Evolutionary conservation across 1,140 invertebrate species (phyloP), one percentile per base, ranked within the genome.

Genomic region (Schmidtea mediterranea): DNA sequence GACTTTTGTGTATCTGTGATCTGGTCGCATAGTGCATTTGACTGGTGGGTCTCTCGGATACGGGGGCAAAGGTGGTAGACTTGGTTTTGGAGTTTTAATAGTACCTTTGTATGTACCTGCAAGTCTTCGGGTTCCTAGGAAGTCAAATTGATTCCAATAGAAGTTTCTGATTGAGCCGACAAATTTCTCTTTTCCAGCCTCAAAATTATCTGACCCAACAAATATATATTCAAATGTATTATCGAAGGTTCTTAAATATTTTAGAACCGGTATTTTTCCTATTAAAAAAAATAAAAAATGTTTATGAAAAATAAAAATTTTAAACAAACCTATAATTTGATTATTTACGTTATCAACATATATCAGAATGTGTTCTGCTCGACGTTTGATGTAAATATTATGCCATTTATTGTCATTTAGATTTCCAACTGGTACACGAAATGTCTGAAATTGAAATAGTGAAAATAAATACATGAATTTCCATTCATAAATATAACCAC

Each of bases 321-420:
- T 32, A 32, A 6, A 32, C 3, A 32, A 32, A 32, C 26, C 26
- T 32, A 10, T 32, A 32, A 32, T 32, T 32, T 32, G 26, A 32
- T 32, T 32, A 10, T 32, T 32, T 32, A 32, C 10, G 32, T 61
- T 53, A 38, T 63, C 62, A 2, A 63, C 58, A 55, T 56, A 58
- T 0, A 58, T 43, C 41, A 58, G 54, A 26, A 63, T 43, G 19
- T 60, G 48, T 41, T 58, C 53, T 8, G 57, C 62, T 24, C 59
- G 54, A 21, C 62, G 53, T 13, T 51, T 53, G n/a, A 62, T 53
- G 47, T 58, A 52, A 18, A 62, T 12, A 1, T 59, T 62, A 52
- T 63, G 62, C 62, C 62, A 63, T 43, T 57, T 38, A 21, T 60
- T 54, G 50, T 62, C 60, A 52, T 60, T 59, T 36, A 62, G 51